A percentile compares a stretch with the other conserved stretches of the same genome.
These are phyloP conservation scores for Petrocephalus schoutedeni DNA, from an alignment of 2,797 vertebrate species.

Conservation along the genomic window DNA sequence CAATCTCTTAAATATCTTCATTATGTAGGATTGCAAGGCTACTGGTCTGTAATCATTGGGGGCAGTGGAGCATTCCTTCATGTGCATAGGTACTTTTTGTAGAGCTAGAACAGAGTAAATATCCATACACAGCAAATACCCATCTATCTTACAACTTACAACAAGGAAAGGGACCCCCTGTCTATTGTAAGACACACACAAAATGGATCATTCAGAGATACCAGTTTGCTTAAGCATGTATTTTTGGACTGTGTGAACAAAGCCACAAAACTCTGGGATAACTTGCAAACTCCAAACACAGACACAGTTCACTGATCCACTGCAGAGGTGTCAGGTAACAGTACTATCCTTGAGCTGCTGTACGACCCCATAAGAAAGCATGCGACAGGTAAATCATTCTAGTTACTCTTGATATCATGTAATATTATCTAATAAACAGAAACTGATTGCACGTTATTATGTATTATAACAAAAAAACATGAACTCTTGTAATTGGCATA, in stretches of 20 bases:
- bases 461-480: neutral
- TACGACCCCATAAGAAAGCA: neutral
- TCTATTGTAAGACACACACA: neutral
- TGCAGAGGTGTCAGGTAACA: neutral
- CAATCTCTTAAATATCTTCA: neutral
- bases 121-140: neutral
- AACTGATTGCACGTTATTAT: neutral
- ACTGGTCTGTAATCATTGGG: neutral
- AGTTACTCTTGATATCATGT: neutral
- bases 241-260: slow-evolving; percentile 2
- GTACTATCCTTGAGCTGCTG: neutral
- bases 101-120: neutral
- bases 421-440: neutral
- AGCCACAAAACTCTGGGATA: neutral
- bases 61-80: neutral
- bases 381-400: neutral
- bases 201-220: neutral
- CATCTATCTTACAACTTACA: neutral
- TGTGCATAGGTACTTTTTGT: neutral
- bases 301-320: neutral
- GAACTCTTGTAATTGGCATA: neutral
- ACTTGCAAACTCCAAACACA: neutral
- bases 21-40: neutral
- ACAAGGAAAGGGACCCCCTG: neutral
- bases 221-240: neutral